phyloP scores from a whole-genome alignment of 2,113 vertebrate species.

The Melierax canorus region DNA sequence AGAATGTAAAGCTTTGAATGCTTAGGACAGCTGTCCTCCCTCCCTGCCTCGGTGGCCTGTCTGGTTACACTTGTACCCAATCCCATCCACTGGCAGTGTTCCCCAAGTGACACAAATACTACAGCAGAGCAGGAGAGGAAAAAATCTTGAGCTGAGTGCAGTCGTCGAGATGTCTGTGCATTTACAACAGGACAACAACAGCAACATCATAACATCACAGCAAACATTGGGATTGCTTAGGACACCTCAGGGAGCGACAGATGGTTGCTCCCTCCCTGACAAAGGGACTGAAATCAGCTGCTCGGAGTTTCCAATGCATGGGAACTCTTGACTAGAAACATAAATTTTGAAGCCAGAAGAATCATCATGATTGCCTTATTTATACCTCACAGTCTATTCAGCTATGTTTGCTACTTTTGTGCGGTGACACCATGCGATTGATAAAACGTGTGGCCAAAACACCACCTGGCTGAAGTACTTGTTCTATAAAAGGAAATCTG shows the following conservation, averaged over 20 bases:
- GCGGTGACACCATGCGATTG: not conserved
- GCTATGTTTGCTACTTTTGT: not conserved
- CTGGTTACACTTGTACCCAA: conserved; percentile 23
- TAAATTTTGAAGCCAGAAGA: not conserved
- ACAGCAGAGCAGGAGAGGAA: not conserved
- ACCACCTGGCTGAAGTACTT: not conserved
- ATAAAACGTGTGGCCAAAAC: not conserved
- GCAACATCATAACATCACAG: not conserved
- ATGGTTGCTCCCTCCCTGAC: rapidly evolving
- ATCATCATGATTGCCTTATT: not conserved
- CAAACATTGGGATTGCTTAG: not conserved
- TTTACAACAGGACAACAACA: not conserved
- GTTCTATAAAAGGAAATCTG: not conserved
- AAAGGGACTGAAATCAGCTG: not conserved
- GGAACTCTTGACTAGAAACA: not conserved
- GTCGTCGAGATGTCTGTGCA: conserved; percentile 31
- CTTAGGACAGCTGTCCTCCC: conserved; percentile 55
- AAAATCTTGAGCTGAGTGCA: not conserved
- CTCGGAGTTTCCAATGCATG: not conserved
- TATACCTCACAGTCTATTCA: not conserved
- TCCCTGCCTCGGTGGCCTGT: not conserved
- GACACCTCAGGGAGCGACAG: not conserved
- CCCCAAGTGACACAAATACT: conserved; percentile 45
- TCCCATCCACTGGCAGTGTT: conserved; percentile 31
- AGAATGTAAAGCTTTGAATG: conserved; percentile 51